phyloP scores from a whole-genome alignment of 1,140 invertebrate species.

The Patella vulgata region DNA sequence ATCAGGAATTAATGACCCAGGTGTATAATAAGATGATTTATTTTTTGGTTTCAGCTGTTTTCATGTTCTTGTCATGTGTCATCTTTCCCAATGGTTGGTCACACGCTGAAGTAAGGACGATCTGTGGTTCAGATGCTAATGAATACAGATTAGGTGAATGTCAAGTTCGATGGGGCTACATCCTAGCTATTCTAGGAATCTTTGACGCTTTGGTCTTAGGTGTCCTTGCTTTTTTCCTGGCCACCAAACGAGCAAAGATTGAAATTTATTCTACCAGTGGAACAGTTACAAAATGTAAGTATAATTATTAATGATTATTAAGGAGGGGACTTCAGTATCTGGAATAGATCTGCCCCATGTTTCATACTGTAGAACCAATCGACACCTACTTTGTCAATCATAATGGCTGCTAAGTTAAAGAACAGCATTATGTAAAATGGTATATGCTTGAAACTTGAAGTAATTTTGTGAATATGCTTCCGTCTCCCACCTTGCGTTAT shows the following conservation, averaged over 20 bases:
- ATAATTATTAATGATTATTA: neutral
- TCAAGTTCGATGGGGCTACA: conserved; percentile 93
- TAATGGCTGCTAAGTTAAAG: neutral
- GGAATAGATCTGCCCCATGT: neutral
- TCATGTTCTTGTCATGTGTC: conserved; percentile 74
- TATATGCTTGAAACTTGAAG: neutral
- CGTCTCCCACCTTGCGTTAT: no score
- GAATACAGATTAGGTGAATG: conserved; percentile 84
- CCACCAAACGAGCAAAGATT: conserved; percentile 71
- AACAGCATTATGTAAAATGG: neutral
- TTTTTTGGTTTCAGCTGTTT: conserved; percentile 64
- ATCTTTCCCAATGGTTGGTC: conserved; percentile 95
- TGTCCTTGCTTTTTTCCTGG: conserved; percentile 92
- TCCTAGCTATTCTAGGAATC: conserved; percentile 91
- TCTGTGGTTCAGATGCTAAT: conserved; percentile 83
- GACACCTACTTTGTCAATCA: neutral
- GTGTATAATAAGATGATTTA: no score
- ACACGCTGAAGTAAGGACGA: conserved; percentile 79
- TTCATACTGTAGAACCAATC: neutral
- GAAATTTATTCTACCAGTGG: conserved; percentile 47
- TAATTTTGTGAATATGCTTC: conserved; percentile 4
- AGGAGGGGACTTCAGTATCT: no score
- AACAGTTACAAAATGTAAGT: conserved; percentile 60
- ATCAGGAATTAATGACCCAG: no score
- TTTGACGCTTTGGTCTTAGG: conserved; percentile 90